phyloP scores from a whole-genome alignment of 2,797 vertebrate species.

The Phalloptychus januarius region DNA sequence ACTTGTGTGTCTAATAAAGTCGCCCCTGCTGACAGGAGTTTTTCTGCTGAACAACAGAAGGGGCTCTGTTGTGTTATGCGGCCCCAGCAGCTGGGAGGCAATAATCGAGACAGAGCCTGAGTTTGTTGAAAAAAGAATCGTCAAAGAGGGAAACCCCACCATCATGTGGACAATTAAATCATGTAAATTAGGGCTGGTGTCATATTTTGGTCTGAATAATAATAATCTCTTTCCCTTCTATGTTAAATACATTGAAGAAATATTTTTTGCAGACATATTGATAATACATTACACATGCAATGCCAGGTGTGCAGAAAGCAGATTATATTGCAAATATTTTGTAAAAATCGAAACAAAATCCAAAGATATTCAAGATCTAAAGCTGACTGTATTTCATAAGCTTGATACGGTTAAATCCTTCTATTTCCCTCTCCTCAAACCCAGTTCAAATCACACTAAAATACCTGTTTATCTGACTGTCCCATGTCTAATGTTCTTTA shows the following conservation, averaged over 20 bases:
- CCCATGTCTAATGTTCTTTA: slow-evolving; percentile 63
- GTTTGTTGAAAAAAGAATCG: slow-evolving; percentile 81
- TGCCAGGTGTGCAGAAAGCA: neutral
- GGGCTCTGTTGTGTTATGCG: slow-evolving; percentile 89
- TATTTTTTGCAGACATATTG: neutral
- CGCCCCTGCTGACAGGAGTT: slow-evolving; percentile 83
- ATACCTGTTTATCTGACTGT: slow-evolving; percentile 32
- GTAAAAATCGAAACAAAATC: slow-evolving; percentile 4
- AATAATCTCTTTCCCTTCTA: neutral
- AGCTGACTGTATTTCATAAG: slow-evolving; percentile 39
- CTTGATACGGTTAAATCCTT: slow-evolving; percentile 39
- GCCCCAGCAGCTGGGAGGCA: slow-evolving; percentile 91
- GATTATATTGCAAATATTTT: slow-evolving; percentile 4
- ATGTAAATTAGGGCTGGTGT: slow-evolving; percentile 80
- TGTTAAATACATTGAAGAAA: neutral
- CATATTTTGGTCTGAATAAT: slow-evolving; percentile 16
- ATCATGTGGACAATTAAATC: slow-evolving; percentile 81
- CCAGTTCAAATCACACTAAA: slow-evolving; percentile 43
- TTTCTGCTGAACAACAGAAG: slow-evolving; percentile 93
- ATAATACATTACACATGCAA: neutral
- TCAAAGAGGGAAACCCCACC: slow-evolving; percentile 78
- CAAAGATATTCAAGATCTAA: slow-evolving; percentile 36
- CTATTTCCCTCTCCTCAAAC: slow-evolving; percentile 15
- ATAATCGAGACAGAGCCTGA: slow-evolving; percentile 88
- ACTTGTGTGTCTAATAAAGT: slow-evolving; percentile 92